Evolutionary conservation across 2,888 invertebrate genomes (phyloP), one percentile per base, ranked within the genome.

Genomic region (Leptinotarsa peninsularis): DNA sequence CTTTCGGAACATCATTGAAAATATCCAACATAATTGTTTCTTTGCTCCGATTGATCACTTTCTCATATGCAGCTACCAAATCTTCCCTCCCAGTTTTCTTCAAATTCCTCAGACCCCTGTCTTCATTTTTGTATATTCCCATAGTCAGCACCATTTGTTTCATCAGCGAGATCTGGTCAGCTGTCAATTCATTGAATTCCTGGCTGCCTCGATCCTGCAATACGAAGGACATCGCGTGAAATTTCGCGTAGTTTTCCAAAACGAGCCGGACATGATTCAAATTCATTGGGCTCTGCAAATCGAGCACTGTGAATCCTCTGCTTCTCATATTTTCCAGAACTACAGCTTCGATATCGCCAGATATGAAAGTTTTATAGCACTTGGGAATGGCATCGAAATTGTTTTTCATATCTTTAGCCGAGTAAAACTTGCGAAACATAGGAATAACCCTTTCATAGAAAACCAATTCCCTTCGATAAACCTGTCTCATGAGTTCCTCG

Each of bases 151-250:
- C 33, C 27, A 71, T 52, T 14, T 18, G 50, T 1, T 43, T 63
- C 60, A 18, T 66, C 15, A 49, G 27, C 4, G 60, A 23, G n/a
- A 60, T 2, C n/a, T 71, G 52, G 49, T 49, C 58, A 5, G 7
- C 17, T 3, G 27, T 71, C 33, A 67, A 33, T n/a, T 23, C 7
- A 13, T 70, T 27, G 27, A 78, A 79, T 66, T 72, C 66, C 3
- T 69, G 68, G 14, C 60, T 54, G 4, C 75, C 72, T 43, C 72
- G 77, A 18, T 72, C 43, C 4, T 66, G 43, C 17, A 80, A 33
- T 10, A 76, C 81, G 15, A 81, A 80, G 17, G 81, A 81, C 5
- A 79, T 5, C 4, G 78, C 81, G 43, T 81, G 81, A 58, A 78
- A 79, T 50, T 77, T 75, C 23, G 76, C 79, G 5, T 76, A 78